Conservation (phyloP, 2,113 vertebrate species). For the Ptychochromis oligacanthus region DNA sequence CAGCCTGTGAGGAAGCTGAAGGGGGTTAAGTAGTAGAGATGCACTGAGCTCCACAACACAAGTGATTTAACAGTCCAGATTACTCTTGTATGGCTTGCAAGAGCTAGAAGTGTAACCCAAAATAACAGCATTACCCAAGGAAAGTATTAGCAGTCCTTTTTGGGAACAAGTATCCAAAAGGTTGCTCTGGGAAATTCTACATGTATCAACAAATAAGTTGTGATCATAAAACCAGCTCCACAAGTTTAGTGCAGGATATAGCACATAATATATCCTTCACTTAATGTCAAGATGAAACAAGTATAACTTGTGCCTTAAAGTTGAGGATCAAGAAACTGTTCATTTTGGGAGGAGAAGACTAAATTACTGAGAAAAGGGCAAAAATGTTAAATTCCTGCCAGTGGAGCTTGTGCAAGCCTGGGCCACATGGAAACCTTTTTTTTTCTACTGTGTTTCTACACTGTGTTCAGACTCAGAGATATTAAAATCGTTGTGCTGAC, state of each 20-base stretch:
- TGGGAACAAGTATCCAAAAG: too few relatives aligned
- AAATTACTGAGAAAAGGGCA: not conserved
- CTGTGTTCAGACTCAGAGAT: not conserved
- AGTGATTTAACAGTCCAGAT: not conserved
- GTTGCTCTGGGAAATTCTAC: not conserved
- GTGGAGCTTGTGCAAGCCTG: not conserved
- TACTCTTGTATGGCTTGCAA: too few relatives aligned
- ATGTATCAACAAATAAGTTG: accelerated
- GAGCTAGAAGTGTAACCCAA: not conserved
- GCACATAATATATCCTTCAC: accelerated
- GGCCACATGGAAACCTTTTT: not conserved
- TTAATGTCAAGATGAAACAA: accelerated
- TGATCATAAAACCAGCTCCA: accelerated
- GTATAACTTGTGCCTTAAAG: not conserved
- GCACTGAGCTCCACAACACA: not conserved
- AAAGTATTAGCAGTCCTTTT: not conserved
- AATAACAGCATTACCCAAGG: not conserved
- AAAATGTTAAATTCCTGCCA: not conserved
- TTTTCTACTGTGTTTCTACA: not conserved
- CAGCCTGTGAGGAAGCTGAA: not conserved
- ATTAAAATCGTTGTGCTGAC: not conserved
- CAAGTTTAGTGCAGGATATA: accelerated
- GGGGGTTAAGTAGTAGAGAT: not conserved
- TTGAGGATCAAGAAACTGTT: not conserved
- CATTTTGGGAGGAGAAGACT: too few relatives aligned